These are phyloP conservation scores for Zeugodacus cucurbitae DNA, from an alignment of 1,140 invertebrate genomes.

Conservation along the genomic window DNA sequence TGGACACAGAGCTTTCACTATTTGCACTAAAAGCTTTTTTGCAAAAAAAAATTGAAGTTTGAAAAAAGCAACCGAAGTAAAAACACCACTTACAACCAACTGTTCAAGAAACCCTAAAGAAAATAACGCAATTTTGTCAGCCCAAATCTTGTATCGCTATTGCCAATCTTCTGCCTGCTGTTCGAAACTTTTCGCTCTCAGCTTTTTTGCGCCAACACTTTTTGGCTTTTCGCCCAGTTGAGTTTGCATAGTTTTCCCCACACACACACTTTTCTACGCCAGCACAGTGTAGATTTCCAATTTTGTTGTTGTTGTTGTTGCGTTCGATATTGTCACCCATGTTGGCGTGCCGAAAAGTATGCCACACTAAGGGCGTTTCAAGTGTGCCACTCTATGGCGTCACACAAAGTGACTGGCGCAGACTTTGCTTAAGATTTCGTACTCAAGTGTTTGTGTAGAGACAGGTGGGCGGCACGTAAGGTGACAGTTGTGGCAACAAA, in stretches of 20 bases:
- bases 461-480: background rate
- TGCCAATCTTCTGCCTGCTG: background rate
- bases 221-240: background rate
- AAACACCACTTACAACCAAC: background rate
- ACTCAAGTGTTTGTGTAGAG: no score
- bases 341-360: slow-evolving; percentile 21
- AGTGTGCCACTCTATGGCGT: background rate
- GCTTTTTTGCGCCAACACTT: background rate
- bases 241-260: background rate
- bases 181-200: background rate
- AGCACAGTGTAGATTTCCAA: background rate
- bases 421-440: background rate
- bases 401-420: background rate
- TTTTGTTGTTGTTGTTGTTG: background rate
- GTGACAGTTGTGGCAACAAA: background rate
- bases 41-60: background rate
- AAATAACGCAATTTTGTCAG: background rate
- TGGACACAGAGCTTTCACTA: no score
- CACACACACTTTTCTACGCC: background rate
- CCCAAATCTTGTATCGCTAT: background rate
- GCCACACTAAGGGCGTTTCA: slow-evolving; percentile 8
- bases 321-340: background rate
- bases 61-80: background rate
- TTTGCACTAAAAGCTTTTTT: no score
- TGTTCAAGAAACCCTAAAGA: background rate